Evolutionary conservation across 2,113 vertebrate genomes (phyloP).

Genomic region (Vidua chalybeata): DNA sequence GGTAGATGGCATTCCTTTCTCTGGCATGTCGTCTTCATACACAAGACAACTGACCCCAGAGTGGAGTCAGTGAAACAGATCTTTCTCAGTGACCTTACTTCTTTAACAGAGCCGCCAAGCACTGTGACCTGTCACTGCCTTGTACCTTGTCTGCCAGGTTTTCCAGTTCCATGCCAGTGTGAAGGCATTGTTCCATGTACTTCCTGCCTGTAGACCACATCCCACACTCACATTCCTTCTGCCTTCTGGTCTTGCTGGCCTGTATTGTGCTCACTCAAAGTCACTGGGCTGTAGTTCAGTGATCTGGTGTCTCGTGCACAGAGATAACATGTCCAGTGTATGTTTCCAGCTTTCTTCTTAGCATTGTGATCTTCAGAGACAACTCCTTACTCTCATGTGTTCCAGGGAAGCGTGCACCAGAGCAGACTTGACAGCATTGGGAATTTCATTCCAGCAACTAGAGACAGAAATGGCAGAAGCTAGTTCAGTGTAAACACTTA

Average conservation of each 20-base stretch:
- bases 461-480: slow-evolving; percentile 68
- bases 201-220: background rate
- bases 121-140: background rate
- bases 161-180: background rate
- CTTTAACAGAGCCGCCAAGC: background rate
- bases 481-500: slow-evolving; percentile 67
- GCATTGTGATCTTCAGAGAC: background rate
- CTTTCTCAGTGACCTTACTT: background rate
- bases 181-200: background rate
- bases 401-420: background rate
- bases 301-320: background rate
- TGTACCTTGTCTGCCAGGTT: background rate
- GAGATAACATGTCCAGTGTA: slow-evolving; percentile 25
- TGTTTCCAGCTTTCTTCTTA: slow-evolving; percentile 38
- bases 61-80: background rate
- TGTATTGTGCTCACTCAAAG: background rate
- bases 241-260: background rate
- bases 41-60: background rate
- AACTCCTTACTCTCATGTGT: background rate
- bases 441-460: slow-evolving; percentile 58
- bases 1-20: background rate
- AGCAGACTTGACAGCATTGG: slow-evolving; percentile 49
- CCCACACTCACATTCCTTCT: background rate
- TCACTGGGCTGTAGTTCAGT: slow-evolving; percentile 21
- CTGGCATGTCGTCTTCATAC: background rate